Evolutionary conservation across 2,888 invertebrate genomes (phyloP).

Genomic region (Onthophagus sagittarius): DNA sequence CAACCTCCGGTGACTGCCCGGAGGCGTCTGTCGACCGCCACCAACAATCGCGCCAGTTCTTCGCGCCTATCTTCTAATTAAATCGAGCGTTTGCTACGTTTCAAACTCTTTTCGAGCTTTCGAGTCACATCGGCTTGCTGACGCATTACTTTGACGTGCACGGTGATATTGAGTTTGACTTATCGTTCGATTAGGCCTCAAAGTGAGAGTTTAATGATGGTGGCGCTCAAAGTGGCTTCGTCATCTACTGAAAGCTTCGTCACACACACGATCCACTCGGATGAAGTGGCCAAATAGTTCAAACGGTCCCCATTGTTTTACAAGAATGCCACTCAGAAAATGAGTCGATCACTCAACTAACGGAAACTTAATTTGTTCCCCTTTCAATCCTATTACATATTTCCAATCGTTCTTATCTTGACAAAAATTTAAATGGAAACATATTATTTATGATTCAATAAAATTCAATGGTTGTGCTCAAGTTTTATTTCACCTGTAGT

Average conservation of each 20-base stretch:
- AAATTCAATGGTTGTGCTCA: no score
- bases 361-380: background rate
- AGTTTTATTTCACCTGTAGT: background rate
- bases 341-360: background rate
- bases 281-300: background rate
- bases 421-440: no score
- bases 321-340: background rate
- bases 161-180: background rate
- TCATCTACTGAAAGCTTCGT: background rate
- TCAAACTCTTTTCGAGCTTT: no score
- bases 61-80: background rate
- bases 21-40: background rate
- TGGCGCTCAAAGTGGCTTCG: background rate
- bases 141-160: background rate
- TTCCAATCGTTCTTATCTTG: no score
- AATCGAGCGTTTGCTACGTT: background rate
- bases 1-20: background rate
- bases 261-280: background rate
- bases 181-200: background rate
- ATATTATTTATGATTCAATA: no score
- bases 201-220: background rate
- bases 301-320: background rate
- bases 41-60: background rate
- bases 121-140: background rate
- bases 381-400: no score